A percentile compares a stretch with the other conserved stretches of the same genome.
Conservation (phyloP, 2,888 invertebrate genomes). For the Eupithecia dodoneata region DNA sequence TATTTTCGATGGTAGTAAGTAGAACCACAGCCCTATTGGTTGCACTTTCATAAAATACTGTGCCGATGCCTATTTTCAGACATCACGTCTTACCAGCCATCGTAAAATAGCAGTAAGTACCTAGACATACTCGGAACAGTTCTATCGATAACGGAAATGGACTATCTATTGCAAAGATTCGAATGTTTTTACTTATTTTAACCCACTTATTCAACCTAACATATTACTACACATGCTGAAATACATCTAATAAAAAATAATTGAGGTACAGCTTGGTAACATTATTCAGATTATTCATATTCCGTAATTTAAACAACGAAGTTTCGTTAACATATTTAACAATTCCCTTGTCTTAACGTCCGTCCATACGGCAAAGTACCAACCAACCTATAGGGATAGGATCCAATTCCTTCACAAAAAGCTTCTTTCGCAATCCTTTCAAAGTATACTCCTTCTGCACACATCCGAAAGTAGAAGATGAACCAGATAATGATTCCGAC, state of each 20-base stretch:
- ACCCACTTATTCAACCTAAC: background rate
- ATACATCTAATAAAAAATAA: background rate
- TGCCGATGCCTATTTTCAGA: conserved; percentile 46
- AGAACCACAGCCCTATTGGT: conserved; percentile 47
- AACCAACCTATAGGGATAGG: conserved; percentile 53
- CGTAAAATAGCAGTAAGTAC: conserved; percentile 1
- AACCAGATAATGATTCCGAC: conserved; percentile 62
- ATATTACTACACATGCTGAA: background rate
- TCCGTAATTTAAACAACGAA: background rate
- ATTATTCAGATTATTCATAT: background rate
- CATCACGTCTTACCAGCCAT: conserved; percentile 29
- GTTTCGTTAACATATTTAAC: background rate
- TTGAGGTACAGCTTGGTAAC: background rate
- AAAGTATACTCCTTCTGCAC: conserved; percentile 62
- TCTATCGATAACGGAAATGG: background rate
- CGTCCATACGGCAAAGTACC: background rate
- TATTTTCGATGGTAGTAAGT: conserved; percentile 61
- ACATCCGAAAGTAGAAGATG: conserved; percentile 63
- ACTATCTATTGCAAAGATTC: background rate
- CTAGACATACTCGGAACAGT: background rate
- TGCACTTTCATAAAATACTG: conserved; percentile 58
- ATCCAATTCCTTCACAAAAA: conserved; percentile 64
- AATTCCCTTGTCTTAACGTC: background rate
- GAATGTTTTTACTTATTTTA: background rate
- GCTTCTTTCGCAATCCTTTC: conserved; percentile 60